Evolutionary conservation across 2,113 vertebrate genomes (phyloP).

Genomic region (Pomatorhinus ruficollis): DNA sequence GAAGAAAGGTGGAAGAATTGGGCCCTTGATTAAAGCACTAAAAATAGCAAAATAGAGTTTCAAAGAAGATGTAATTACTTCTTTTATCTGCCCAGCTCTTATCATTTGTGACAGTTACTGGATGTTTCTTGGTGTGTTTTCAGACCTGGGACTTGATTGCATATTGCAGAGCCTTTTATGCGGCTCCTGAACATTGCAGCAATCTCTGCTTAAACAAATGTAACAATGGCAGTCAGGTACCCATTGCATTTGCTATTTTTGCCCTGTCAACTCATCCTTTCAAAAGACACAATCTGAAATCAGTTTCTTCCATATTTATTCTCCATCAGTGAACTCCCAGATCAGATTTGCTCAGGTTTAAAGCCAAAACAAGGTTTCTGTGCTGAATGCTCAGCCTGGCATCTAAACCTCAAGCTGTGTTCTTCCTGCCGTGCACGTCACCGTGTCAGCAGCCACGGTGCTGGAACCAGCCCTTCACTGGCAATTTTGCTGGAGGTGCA

Average conservation of each 20-base stretch:
- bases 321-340: constrained; percentile 49
- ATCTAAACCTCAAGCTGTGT: constrained; percentile 47
- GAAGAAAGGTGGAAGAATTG: constrained; percentile 18
- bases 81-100: constrained; percentile 48
- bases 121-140: constrained; percentile 53
- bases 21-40: constrained; percentile 30
- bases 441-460: neutral
- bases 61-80: constrained; percentile 47
- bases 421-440: neutral
- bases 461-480: neutral
- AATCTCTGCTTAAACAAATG: constrained; percentile 65
- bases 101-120: constrained; percentile 40
- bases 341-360: constrained; percentile 62
- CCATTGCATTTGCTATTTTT: constrained; percentile 58
- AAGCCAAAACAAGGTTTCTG: constrained; percentile 62
- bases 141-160: constrained; percentile 61
- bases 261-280: constrained; percentile 56
- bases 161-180: constrained; percentile 38
- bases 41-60: constrained; percentile 42
- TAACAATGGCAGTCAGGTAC: constrained; percentile 54
- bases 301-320: constrained; percentile 63
- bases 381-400: constrained; percentile 50
- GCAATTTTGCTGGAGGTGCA: neutral
- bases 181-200: constrained; percentile 2
- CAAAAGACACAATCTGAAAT: constrained; percentile 63